Percentiles rank a stretch among this genome's conserved stretches.
These are phyloP conservation scores for Akabosia matsudoensis DNA, from an alignment of 1,140 invertebrate genomes.

Conservation along the genomic window DNA sequence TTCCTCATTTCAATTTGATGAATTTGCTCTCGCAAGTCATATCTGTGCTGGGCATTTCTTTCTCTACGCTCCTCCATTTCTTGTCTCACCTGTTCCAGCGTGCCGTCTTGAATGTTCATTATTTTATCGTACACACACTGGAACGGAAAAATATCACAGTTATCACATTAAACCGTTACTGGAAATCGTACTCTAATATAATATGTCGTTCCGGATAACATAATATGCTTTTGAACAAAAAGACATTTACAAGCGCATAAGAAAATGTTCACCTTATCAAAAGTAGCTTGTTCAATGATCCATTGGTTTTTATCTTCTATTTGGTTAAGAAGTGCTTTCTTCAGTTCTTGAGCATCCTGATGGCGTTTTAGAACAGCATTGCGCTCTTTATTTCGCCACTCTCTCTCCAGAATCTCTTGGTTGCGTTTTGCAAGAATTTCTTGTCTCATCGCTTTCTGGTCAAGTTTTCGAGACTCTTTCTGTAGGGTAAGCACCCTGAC, in stretches of 20 bases:
- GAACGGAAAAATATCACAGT: background rate
- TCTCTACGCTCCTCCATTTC: conserved; percentile 29
- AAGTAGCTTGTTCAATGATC: conserved; percentile 37
- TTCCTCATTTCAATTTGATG: conserved; percentile 38
- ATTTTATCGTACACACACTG: conserved; percentile 35
- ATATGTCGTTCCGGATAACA: too few relatives aligned
- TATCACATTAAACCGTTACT: background rate
- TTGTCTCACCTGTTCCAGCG: conserved; percentile 35
- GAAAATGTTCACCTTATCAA: conserved; percentile 29
- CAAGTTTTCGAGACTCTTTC: conserved; percentile 33
- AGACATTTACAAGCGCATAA: too few relatives aligned
- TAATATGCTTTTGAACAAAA: background rate
- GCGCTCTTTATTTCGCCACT: conserved; percentile 41
- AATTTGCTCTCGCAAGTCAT: conserved; percentile 43
- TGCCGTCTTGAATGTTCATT: conserved; percentile 31
- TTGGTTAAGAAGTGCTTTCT: conserved; percentile 35
- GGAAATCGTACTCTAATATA: too few relatives aligned
- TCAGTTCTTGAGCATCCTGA: conserved; percentile 31
- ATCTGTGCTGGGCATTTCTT: conserved; percentile 39
- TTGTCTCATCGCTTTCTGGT: conserved; percentile 43
- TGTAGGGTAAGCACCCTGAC: too few relatives aligned
- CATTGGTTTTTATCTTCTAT: conserved; percentile 34
- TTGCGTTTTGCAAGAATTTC: conserved; percentile 38
- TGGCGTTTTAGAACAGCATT: conserved; percentile 25
- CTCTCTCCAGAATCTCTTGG: conserved; percentile 42